Base-by-base conservation (phyloP, 2,113 vertebrate genomes). In the Gavialis gangeticus region DNA sequence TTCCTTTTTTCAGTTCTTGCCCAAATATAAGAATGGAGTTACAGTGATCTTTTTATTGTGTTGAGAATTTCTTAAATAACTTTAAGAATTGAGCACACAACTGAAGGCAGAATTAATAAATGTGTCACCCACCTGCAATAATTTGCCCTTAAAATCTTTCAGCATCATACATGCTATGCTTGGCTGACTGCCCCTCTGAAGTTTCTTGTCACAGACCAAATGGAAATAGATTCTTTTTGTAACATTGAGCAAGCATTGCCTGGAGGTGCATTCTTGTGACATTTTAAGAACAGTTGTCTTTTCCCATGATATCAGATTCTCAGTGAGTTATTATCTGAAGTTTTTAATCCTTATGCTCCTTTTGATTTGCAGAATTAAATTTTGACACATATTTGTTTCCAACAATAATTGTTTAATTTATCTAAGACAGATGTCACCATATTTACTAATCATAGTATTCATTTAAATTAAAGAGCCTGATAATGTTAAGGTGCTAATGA, bases 191-290 rank as follows among this genome's bases (percentile, higher is more conserved):
- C 10, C 82, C 85, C 78, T 75, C 46, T 89, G 77, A 91, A 86
- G 25, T 90, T 34, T 95, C 6, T 57, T 97, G 85, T 88, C 85
- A 96, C 27, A 92, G n/a, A 96, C 93, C 24, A 97, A 97, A 83
- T 84, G 9, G 37, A 91, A 96, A 94, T 78, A 84, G 79, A 90
- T 93, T 57, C 11, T 96, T 96, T 96, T 85, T 90, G 10, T 93
- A 87, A 73, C 66, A 85, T 11, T 80, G 60, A 77, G 8, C 17
- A 92, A 97, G 91, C n/a, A 6, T 69, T 92, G 30, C 83, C 73
- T 94, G 21, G 17, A 90, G 84, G 10, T 94, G 94, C 85, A 92
- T 58, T 59, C 62, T n/a, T 64, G n/a, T 84, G 79, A 91, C 66
- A 93, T 93, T 96, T 95, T 91, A 91, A 1, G 12, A 90, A 80